Base-by-base conservation (phyloP, 2,113 vertebrate genomes). In the Boulengeromyrus knoepffleri region DNA sequence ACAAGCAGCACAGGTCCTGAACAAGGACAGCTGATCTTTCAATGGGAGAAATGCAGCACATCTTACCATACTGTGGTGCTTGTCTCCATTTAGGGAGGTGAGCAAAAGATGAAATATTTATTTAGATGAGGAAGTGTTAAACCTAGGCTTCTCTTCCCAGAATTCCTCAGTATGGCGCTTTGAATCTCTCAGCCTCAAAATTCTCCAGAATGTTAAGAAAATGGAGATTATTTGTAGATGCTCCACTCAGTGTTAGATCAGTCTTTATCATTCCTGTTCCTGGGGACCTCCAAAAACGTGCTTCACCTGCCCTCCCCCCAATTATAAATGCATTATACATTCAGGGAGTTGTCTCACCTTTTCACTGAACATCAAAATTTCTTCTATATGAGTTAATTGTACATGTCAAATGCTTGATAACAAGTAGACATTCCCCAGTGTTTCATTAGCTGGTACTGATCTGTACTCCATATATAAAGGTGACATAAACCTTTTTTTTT, bases 231-330 rank as follows among this genome's bases (percentile, higher is more conserved):
- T 91, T 91, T 91, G 92, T 92, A 56, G 31, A 91, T 31, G 3
- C 91, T 89, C 39, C 90, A 90, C 89, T 88, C 70, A 87, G 47
- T 45, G 90, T 92, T 70, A 53, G 92, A 92, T 92, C 91, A 92
- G 92, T 87, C 92, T 85, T 91, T 86, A 47, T 49, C 84, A 86
- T 47, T 86, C 84, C 84, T 49, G 45, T 86, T 86, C 42, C 83
- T 80, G 46, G 83, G 46, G 19, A 1, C 24, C 39, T 85, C 42
- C 46, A 86, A 31, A 47, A 49, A 42, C 2, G 36, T 80, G 36
- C 36, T 42, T 36, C 15, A 42, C 74, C 36, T 80, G 74, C 36
- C 74, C 15, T 5, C 31, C 5, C 15, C 36, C 15, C 10, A 70
- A 1, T 70, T 31, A 66, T 27, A 80, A 80, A 80, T 39, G 17